phyloP scores from a whole-genome alignment of 2,113 vertebrate genomes.

The Microtus oregoni region DNA sequence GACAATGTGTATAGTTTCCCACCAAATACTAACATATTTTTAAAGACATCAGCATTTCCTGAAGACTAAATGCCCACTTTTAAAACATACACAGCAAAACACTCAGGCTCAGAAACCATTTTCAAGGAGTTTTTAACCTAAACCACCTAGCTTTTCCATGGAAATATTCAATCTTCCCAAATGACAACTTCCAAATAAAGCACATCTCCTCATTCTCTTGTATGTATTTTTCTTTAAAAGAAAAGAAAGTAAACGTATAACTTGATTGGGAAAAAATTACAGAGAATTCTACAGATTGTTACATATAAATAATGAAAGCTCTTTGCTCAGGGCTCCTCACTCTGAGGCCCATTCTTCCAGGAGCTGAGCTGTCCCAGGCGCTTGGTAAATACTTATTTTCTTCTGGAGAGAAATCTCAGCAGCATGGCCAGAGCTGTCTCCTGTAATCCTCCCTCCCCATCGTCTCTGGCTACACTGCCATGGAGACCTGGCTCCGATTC shows the following conservation, averaged over 20 bases:
- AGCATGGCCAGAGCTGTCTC: conserved; percentile 66
- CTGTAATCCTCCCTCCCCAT: conserved; percentile 56
- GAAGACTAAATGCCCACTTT: conserved; percentile 4
- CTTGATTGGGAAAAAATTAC: conserved; percentile 56
- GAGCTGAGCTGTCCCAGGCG: conserved; percentile 38
- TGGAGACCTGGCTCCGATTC: conserved; percentile 65
- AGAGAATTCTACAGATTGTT: conserved; percentile 49
- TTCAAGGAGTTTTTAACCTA: conserved; percentile 47
- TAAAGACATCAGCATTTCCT: not conserved
- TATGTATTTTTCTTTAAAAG: conserved; percentile 49
- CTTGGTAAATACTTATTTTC: conserved; percentile 77
- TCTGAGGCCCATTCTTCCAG: conserved; percentile 22
- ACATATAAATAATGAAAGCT: conserved; percentile 47
- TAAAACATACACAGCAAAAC: conserved; percentile 18
- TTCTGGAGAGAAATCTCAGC: conserved; percentile 81
- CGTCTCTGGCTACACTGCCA: conserved; percentile 66
- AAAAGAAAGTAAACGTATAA: conserved; percentile 20
- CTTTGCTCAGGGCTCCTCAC: not conserved
- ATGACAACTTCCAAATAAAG: conserved; percentile 61
- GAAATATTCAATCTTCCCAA: conserved; percentile 17
- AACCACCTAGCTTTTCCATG: not conserved
- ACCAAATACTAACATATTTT: not conserved
- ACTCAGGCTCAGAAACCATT: conserved; percentile 38
- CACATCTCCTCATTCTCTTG: not conserved
- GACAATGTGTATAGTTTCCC: not conserved